Percentiles rank a stretch among this genome's conserved stretches.
These are phyloP conservation scores for Helicolenus hilgendorfi DNA, from an alignment of 2,797 vertebrate genomes.

Conservation along the genomic window DNA sequence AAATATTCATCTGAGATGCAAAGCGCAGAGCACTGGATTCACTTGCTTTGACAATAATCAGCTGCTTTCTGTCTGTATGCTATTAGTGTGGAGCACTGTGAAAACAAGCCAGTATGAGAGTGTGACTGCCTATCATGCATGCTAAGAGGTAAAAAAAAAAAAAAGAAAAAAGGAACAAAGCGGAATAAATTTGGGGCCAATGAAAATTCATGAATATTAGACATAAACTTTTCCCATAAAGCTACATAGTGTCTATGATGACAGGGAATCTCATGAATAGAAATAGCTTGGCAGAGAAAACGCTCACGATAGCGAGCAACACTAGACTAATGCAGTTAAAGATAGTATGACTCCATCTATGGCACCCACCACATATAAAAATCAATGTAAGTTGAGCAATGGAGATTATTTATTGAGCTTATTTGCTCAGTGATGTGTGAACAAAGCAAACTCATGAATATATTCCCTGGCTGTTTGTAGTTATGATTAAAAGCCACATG, in stretches of 20 bases:
- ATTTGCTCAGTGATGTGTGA: constrained; percentile 32
- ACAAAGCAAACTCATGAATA: constrained; percentile 20
- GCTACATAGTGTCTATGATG: constrained; percentile 64
- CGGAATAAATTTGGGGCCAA: constrained; percentile 33
- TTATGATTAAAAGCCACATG: constrained; percentile 23
- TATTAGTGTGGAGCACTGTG: constrained; percentile 19
- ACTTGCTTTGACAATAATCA: constrained; percentile 34
- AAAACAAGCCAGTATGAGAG: constrained; percentile 40
- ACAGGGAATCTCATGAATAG: constrained; percentile 75
- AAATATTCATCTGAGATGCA: constrained; percentile 27
- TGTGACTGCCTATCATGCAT: constrained; percentile 44
- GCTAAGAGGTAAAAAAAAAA: constrained; percentile 32
- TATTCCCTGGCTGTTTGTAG: constrained; percentile 20
- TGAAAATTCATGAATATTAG: constrained; percentile 70
- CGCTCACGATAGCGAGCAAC: neutral
- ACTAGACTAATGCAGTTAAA: constrained; percentile 16
- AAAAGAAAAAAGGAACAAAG: constrained; percentile 11
- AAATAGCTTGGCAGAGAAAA: constrained; percentile 67
- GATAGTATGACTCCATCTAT: constrained; percentile 2
- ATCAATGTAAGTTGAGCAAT: constrained; percentile 16
- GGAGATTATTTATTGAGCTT: constrained; percentile 26
- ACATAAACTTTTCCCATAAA: constrained; percentile 69
- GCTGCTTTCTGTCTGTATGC: constrained; percentile 27
- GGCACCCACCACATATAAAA: constrained; percentile 10
- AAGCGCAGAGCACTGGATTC: neutral